Conservation (phyloP, 37 sponge, comb jelly and placozoan species). For the Oscarella lobularis region DNA sequence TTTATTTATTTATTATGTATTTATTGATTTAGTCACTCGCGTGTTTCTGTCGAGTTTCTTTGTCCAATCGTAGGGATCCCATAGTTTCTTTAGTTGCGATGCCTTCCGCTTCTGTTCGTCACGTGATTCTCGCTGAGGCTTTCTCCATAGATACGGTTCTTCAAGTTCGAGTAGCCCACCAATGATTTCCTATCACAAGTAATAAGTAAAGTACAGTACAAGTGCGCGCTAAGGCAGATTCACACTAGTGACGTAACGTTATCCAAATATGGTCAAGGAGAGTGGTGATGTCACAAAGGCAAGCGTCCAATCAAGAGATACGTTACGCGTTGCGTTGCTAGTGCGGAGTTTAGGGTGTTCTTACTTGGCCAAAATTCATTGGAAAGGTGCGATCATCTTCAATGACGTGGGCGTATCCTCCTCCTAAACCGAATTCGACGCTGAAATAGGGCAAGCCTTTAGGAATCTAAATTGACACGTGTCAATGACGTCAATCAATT, state of each 20-base stretch:
- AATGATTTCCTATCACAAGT: slow-evolving; percentile 64
- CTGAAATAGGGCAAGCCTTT: slow-evolving; percentile 74
- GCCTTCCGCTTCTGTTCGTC: slow-evolving; percentile 53
- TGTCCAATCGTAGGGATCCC: slow-evolving; percentile 76
- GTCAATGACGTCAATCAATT: background rate
- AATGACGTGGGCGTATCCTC: slow-evolving; percentile 87
- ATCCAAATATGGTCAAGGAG: no score
- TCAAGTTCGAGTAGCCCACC: slow-evolving; percentile 73
- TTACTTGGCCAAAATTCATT: slow-evolving; percentile 62
- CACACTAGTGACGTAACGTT: no score
- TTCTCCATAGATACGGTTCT: slow-evolving; percentile 73
- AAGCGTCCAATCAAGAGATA: no score
- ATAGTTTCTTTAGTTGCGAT: slow-evolving; percentile 39
- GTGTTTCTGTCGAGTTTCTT: slow-evolving; percentile 25
- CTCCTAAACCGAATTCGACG: slow-evolving; percentile 77
- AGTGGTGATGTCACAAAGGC: no score
- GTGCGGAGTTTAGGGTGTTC: no score
- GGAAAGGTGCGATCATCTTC: slow-evolving; percentile 70
- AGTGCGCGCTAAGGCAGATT: no score
- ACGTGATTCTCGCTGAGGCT: slow-evolving; percentile 39
- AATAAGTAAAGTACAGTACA: no score
- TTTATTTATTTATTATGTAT: no score
- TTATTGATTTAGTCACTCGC: no score
- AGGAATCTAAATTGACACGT: slow-evolving; percentile 48
- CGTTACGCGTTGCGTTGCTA: no score